Evolutionary conservation across 2,888 invertebrate genomes (phyloP), one percentile per base, ranked within the genome.

Genomic region (Dicroscelio sp.): DNA sequence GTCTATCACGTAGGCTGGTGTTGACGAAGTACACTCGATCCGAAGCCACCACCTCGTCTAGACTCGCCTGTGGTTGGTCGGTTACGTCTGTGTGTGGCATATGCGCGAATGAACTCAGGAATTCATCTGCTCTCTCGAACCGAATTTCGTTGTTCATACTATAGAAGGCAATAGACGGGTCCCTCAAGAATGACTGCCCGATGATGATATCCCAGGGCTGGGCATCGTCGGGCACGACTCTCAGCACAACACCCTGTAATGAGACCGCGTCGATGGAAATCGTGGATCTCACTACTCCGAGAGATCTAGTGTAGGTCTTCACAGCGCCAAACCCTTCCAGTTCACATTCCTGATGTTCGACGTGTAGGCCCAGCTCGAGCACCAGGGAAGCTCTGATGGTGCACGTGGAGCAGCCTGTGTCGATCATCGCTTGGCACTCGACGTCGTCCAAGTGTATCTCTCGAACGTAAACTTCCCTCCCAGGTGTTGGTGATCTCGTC

Each of bases 381-480:
- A 63, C 63, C 63, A 63, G n/a, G 30, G 63, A 63, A 1, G 63
- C 63, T n/a, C 30, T 63, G 63, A 63, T 63, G 27, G 30, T 63
- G 14, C 30, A 63, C 2, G 63, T 63, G 63, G 63, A 63, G 63
- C 63, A 63, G 5, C 63, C 63, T 10, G 63, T 63, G 63, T 63
- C 63, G 30, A 63, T 63, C 63, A 63, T 63, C 14, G 63, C 63
- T 10, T 30, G 63, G 23, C 63, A 27, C 63, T 63, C 63, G 30
- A 17, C 30, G 63, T 30, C 30, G 20, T 23, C 63, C 30, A 63
- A 30, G n/a, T 30, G 30, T 17, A 63, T 23, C n/a, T n/a, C n/a
- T n/a, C n/a, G n/a, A n/a, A n/a, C n/a, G n/a, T n/a, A n/a, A n/a
- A n/a, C n/a, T n/a, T n/a, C n/a, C n/a, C n/a, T n/a, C n/a, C n/a